Evolutionary conservation across 2,797 vertebrate genomes (phyloP).

Genomic region (Pseudochaenichthys georgianus): DNA sequence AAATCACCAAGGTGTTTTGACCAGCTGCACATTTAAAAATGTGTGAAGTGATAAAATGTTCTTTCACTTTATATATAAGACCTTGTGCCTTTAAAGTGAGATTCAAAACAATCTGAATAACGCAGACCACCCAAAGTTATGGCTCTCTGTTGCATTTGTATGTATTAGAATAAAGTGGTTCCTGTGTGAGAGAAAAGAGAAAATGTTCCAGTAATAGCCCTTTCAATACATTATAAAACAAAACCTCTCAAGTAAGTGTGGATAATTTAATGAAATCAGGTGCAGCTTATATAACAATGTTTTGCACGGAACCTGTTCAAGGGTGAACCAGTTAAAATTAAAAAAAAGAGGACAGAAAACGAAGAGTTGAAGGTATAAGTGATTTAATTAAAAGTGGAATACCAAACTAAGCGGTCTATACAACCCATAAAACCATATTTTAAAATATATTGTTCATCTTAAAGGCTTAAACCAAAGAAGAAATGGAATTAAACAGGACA

Average conservation of each 20-base stretch:
- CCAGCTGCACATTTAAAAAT: conserved; percentile 35
- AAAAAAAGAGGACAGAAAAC: neutral
- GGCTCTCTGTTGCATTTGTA: conserved; percentile 6
- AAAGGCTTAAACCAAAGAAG: conserved; percentile 10
- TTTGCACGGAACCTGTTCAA: neutral
- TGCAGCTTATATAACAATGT: conserved; percentile 6
- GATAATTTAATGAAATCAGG: conserved; percentile 30
- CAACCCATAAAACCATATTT: neutral
- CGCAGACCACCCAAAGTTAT: conserved; percentile 30
- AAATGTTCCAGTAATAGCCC: neutral
- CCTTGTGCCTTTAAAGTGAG: conserved; percentile 4
- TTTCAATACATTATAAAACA: conserved; percentile 22
- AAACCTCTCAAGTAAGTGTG: conserved; percentile 14
- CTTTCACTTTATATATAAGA: conserved; percentile 22
- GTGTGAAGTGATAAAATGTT: conserved; percentile 30
- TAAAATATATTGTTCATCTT: neutral
- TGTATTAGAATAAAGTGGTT: neutral
- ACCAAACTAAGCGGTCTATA: neutral
- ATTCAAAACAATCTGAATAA: conserved; percentile 19
- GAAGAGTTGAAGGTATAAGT: neutral
- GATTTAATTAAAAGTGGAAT: neutral
- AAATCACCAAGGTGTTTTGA: conserved; percentile 8
- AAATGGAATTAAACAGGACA: neutral
- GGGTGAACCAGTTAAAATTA: conserved; percentile 11
- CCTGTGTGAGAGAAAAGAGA: conserved; percentile 18